These are phyloP conservation scores for Spinibarbus caldwelli DNA, from an alignment of 2,797 vertebrate genomes.

Conservation along the genomic window DNA sequence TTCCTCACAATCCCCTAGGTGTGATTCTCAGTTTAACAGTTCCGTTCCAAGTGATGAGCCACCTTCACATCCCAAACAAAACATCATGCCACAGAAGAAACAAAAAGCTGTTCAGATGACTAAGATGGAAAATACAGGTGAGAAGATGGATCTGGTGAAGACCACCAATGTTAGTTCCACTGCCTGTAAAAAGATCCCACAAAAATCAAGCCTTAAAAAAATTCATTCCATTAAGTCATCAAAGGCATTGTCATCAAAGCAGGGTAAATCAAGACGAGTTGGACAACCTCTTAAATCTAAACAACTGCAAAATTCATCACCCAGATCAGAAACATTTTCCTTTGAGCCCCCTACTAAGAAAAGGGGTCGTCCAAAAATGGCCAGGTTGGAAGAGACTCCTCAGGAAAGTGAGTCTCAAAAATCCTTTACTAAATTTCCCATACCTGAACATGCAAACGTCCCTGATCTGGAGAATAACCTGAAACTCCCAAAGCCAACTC, in stretches of 20 bases:
- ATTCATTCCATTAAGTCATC: slow-evolving; percentile 51
- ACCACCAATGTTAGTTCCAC: slow-evolving; percentile 62
- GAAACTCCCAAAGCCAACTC: slow-evolving; percentile 80
- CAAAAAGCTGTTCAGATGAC: slow-evolving; percentile 91
- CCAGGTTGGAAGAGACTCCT: slow-evolving; percentile 27
- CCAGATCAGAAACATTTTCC: slow-evolving; percentile 71
- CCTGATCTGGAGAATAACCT: slow-evolving; percentile 83
- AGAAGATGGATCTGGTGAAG: slow-evolving; percentile 70
- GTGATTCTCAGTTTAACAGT: slow-evolving; percentile 39
- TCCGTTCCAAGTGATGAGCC: slow-evolving; percentile 62
- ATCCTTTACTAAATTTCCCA: slow-evolving; percentile 22
- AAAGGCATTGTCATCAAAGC: slow-evolving; percentile 59
- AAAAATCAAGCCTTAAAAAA: slow-evolving; percentile 66
- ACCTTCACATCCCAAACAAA: slow-evolving; percentile 71
- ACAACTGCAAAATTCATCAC: slow-evolving; percentile 56
- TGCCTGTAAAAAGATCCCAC: slow-evolving; percentile 49
- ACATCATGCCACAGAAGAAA: slow-evolving; percentile 88
- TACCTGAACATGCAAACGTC: slow-evolving; percentile 76
- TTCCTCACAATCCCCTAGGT: slow-evolving; percentile 23
- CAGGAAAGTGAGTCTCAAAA: slow-evolving; percentile 57
- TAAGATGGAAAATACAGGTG: slow-evolving; percentile 83
- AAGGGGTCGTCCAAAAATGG: slow-evolving; percentile 84
- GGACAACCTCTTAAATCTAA: slow-evolving; percentile 66
- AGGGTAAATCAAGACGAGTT: slow-evolving; percentile 62
- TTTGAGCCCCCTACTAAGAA: slow-evolving; percentile 70